Base-by-base conservation (phyloP, 2,888 invertebrate species). In the Ichneumoninae sp. region DNA sequence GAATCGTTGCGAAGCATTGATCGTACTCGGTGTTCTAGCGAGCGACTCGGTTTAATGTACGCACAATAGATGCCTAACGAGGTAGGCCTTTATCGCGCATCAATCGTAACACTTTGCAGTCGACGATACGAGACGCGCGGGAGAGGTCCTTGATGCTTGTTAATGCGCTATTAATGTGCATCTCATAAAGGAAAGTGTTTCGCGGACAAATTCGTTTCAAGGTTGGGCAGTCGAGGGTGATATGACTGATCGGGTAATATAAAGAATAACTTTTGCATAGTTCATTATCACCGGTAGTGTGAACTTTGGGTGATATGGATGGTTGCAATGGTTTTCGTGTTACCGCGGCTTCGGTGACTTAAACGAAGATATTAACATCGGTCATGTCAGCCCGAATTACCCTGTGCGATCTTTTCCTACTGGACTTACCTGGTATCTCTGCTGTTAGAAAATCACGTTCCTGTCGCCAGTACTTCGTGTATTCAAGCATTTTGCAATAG, bases 11-110 rank as follows among this genome's bases (percentile, higher is more conserved):
- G 22, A 70, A 16, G 33, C 72, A 68, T 47, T 54, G 68, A 62
- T 44, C n/a, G 57, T 50, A 66, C 47, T 69, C 50, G 22, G n/a
- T 30, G 16, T 76, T 66, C 22, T 33, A 74, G 13, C 50, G 66
- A 66, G 50, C 36, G 75, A 70, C 60, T 74, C 26, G 44, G 54
- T 81, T 79, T 71, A 54, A 57, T 30, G 22, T 6, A 19, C 62
- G 72, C 47, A 84, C 84, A 81, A 84, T 84, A 44, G 77, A 54
- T 74, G 65, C 84, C 74, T 84, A 81, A 84, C 74, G 84, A 84
- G 78, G 60, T 19, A 71, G 47, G 78, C 57, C 50, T 80, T 76
- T 83, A 66, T 60, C 70, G 30, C 40, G 40, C 62, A 52, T 76
- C 76, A 74, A 69, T 80, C 68, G 44, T n/a, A 30, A 78, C 26